Percentiles rank a stretch among this genome's conserved stretches.
These are phyloP conservation scores for Gandaritis pyraliata DNA, from an alignment of 2,888 invertebrate genomes.

Conservation along the genomic window DNA sequence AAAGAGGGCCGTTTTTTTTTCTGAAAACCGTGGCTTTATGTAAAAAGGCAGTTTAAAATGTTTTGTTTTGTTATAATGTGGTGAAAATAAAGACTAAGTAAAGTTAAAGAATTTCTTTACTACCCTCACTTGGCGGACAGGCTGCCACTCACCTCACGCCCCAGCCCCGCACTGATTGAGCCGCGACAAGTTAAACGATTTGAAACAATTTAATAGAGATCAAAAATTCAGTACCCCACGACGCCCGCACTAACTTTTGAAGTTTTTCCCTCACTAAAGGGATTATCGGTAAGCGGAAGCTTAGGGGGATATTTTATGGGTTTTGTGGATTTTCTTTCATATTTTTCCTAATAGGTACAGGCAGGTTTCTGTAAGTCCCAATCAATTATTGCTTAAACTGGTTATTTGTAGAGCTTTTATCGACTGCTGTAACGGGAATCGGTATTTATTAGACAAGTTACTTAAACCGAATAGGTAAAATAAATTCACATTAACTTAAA, in stretches of 20 bases:
- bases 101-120: too few species aligned
- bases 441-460: not conserved
- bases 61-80: too few species aligned
- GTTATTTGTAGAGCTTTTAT: slow-evolving; percentile 31
- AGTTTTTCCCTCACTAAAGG: slow-evolving; percentile 84
- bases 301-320: slow-evolving; percentile 77
- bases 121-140: too few species aligned
- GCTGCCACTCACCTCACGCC: slow-evolving; percentile 45
- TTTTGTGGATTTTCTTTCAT: slow-evolving; percentile 71
- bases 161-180: slow-evolving; percentile 76
- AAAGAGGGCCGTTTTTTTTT: too few species aligned
- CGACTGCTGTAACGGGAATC: slow-evolving; percentile 8
- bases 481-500: too few species aligned
- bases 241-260: slow-evolving; percentile 83
- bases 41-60: too few species aligned
- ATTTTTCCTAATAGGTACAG: slow-evolving; percentile 56
- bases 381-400: slow-evolving; percentile 31
- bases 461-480: too few species aligned
- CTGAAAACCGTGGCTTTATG: too few species aligned
- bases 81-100: too few species aligned
- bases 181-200: slow-evolving; percentile 85
- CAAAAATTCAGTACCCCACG: slow-evolving; percentile 80
- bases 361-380: slow-evolving; percentile 32
- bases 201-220: slow-evolving; percentile 85
- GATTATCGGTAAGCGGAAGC: slow-evolving; percentile 79